A percentile compares a stretch with the other conserved stretches of the same genome.
Evolutionary conservation across 2,797 vertebrate genomes (phyloP).

Genomic region (Sebastiscus tertius): DNA sequence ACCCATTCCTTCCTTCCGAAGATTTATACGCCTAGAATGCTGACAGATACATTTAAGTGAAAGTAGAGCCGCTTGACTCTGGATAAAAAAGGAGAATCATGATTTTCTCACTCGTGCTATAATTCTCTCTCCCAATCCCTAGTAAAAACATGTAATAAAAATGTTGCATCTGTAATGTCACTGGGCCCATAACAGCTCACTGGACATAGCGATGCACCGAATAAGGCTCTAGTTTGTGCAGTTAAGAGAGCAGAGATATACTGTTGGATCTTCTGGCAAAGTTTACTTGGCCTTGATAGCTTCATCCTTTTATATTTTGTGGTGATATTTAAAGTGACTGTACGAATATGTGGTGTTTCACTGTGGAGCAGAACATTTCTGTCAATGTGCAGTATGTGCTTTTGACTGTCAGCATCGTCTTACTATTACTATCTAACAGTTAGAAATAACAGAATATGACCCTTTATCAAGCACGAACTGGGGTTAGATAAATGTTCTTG

Average conservation of each 20-base stretch:
- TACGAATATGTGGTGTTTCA: not conserved
- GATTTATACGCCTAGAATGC: conserved; percentile 38
- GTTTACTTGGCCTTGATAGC: not conserved
- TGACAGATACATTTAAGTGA: conserved; percentile 41
- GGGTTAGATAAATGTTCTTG: not conserved
- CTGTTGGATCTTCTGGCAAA: not conserved
- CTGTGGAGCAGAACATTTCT: not conserved
- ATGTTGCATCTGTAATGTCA: not conserved
- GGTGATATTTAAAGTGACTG: not conserved
- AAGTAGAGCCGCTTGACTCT: not conserved
- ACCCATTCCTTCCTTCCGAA: conserved; percentile 43
- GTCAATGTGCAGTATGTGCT: not conserved
- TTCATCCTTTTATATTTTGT: not conserved
- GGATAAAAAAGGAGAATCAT: not conserved
- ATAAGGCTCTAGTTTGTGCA: not conserved
- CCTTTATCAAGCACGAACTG: not conserved
- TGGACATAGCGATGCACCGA: not conserved
- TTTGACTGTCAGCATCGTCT: not conserved
- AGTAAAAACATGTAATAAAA: not conserved
- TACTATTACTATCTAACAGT: not conserved
- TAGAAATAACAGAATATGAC: not conserved
- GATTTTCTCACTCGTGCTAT: not conserved
- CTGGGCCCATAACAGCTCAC: not conserved
- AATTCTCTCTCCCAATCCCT: not conserved
- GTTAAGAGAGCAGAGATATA: not conserved